Evolutionary conservation across 1,140 invertebrate species (phyloP).

Genomic region (Nomia melanderi): DNA sequence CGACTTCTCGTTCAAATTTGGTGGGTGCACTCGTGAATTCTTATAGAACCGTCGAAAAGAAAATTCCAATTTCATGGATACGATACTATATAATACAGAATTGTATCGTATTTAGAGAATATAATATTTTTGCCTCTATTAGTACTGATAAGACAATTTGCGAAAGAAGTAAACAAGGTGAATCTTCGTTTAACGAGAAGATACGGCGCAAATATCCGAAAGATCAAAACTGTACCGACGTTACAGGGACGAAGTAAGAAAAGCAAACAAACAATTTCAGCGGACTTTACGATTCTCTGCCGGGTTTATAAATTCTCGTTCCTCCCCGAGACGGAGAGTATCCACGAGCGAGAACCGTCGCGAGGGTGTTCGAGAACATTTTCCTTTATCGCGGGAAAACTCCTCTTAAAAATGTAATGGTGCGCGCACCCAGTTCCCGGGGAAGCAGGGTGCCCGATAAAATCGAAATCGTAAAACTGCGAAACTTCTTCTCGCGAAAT

Average conservation of each 20-base stretch:
- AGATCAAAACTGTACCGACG: not conserved
- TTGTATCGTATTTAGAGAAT: too few species aligned
- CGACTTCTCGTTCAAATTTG: too few species aligned
- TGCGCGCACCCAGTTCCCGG: not conserved
- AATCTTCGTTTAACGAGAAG: too few species aligned
- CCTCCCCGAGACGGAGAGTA: not conserved
- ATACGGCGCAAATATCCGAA: too few species aligned
- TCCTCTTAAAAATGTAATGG: conserved; percentile 22
- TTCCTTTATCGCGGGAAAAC: conserved; percentile 23
- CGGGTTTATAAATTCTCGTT: not conserved
- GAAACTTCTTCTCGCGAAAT: conserved; percentile 21
- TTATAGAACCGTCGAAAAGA: too few species aligned
- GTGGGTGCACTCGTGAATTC: too few species aligned
- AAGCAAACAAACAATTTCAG: not conserved
- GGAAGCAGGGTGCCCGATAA: conserved; percentile 21
- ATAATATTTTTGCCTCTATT: too few species aligned
- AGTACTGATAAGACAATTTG: too few species aligned
- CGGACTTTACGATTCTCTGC: not conserved
- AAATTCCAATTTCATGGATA: too few species aligned
- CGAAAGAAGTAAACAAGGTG: too few species aligned
- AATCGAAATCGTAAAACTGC: conserved; percentile 45
- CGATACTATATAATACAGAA: too few species aligned
- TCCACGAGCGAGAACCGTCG: conserved; percentile 3
- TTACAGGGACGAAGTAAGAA: too few species aligned
- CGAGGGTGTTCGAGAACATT: not conserved